phyloP scores from a whole-genome alignment of 1,140 invertebrate species.

The Drosophila mauritiana region DNA sequence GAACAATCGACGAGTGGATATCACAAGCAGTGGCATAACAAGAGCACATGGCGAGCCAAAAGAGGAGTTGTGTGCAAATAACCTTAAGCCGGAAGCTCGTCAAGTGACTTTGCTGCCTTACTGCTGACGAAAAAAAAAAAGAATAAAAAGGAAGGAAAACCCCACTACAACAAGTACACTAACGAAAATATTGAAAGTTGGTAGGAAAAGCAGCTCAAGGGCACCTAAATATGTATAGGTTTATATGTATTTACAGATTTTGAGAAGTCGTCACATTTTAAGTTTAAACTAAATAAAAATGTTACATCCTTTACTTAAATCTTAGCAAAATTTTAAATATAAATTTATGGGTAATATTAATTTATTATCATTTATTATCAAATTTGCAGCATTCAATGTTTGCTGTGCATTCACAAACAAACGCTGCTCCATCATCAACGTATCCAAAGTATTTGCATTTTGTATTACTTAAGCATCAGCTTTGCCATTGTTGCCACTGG shows the following conservation, averaged over 20 bases:
- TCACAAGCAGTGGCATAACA: constrained; percentile 47
- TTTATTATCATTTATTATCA: too few relatives aligned
- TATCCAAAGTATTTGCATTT: constrained; percentile 79
- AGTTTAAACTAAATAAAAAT: too few relatives aligned
- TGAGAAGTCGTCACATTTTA: too few relatives aligned
- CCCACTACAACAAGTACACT: constrained; percentile 9
- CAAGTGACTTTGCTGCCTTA: constrained; percentile 68
- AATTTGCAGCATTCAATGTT: background rate
- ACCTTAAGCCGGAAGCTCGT: constrained; percentile 74
- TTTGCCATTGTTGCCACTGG: constrained; percentile 62
- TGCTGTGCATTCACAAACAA: constrained; percentile 10
- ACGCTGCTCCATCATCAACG: constrained; percentile 55
- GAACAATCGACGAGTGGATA: constrained; percentile 74
- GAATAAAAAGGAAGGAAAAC: background rate
- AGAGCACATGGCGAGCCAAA: constrained; percentile 17
- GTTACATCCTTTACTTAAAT: too few relatives aligned
- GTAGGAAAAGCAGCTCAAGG: too few relatives aligned
- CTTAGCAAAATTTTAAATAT: too few relatives aligned
- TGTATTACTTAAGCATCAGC: constrained; percentile 80
- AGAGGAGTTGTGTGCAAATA: constrained; percentile 73
- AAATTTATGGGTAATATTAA: too few relatives aligned
- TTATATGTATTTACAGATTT: too few relatives aligned
- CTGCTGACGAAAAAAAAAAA: constrained; percentile 12
- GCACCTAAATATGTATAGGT: too few relatives aligned
- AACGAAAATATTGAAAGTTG: background rate